Percentiles rank a stretch among this genome's conserved stretches.
Evolutionary conservation across 2,797 vertebrate species (phyloP).

Genomic region (Macroramphosus scolopax): DNA sequence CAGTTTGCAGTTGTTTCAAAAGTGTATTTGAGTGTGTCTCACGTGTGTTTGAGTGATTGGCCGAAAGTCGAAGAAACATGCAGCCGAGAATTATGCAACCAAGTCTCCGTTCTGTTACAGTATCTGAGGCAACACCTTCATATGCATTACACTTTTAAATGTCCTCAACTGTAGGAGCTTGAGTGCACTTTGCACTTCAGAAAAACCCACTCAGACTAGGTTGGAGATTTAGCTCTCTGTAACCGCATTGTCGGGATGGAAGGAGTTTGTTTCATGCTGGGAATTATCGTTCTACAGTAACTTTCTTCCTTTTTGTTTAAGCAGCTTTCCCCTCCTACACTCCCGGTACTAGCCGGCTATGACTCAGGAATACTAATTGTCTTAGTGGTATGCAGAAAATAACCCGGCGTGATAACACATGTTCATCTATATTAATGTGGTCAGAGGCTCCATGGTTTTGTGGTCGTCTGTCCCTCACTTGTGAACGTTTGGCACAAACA

Average conservation of each 20-base stretch:
- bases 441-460: neutral
- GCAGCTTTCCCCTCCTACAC: constrained; percentile 67
- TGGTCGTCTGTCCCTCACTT: neutral
- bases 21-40: no score
- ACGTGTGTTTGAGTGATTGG: no score
- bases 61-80: constrained; percentile 16
- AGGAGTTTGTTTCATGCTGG: constrained; percentile 32
- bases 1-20: no score
- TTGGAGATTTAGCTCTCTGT: constrained; percentile 19
- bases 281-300: constrained; percentile 51
- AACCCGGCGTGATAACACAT: constrained; percentile 57
- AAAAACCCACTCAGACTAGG: constrained; percentile 17
- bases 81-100: constrained; percentile 31
- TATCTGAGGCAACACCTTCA: constrained; percentile 35
- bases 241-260: constrained; percentile 26
- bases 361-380: constrained; percentile 71
- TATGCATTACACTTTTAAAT: constrained; percentile 13
- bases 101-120: constrained; percentile 25
- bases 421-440: neutral
- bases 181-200: constrained; percentile 25
- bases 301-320: constrained; percentile 63
- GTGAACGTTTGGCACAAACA: neutral
- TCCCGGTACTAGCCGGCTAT: constrained; percentile 57
- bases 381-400: constrained; percentile 60
- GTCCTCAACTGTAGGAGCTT: constrained; percentile 7